phyloP scores from a whole-genome alignment of 2,888 invertebrate genomes.

The Pachycephus smyrnensis region DNA sequence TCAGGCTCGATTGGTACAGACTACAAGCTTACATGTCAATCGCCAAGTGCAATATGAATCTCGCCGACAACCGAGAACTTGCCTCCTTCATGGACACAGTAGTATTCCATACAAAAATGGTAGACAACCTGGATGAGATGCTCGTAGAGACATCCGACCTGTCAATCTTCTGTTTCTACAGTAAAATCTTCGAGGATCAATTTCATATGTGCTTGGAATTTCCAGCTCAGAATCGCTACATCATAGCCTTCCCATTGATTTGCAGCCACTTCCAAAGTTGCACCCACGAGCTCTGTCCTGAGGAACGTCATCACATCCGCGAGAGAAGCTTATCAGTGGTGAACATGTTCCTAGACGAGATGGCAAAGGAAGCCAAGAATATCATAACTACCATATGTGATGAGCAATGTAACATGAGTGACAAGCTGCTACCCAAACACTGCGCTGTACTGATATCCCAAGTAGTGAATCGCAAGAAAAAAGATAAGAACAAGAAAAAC shows the following conservation, averaged over 20 bases:
- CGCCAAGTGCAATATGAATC: constrained; percentile 80
- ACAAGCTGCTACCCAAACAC: constrained; percentile 94
- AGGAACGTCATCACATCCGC: constrained; percentile 96
- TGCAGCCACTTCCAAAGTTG: constrained; percentile 98
- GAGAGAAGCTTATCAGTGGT: constrained; percentile 96
- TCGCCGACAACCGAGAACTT: constrained; percentile 87
- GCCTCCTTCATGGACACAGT: constrained; percentile 95
- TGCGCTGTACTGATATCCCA: constrained; percentile 92
- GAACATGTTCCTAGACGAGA: constrained; percentile 97
- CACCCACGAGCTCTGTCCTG: constrained; percentile 98
- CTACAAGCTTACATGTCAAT: constrained; percentile 94
- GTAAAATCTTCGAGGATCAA: constrained; percentile 96
- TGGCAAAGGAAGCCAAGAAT: constrained; percentile 98
- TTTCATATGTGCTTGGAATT: constrained; percentile 99
- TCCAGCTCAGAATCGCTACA: constrained; percentile 97
- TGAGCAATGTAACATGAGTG: constrained; percentile 97
- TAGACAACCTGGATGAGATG: constrained; percentile 97
- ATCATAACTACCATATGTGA: constrained; percentile 99
- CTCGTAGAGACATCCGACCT: constrained; percentile 97
- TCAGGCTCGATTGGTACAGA: constrained; percentile 97
- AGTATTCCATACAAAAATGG: constrained; percentile 97
- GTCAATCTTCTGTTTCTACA: constrained; percentile 98
- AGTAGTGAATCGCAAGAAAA: constrained; percentile 89
- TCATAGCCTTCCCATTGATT: constrained; percentile 96
- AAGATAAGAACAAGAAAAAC: constrained; percentile 92